Conservation (phyloP, 2,797 vertebrate species). For the Cynodonichthys magdalenae region DNA sequence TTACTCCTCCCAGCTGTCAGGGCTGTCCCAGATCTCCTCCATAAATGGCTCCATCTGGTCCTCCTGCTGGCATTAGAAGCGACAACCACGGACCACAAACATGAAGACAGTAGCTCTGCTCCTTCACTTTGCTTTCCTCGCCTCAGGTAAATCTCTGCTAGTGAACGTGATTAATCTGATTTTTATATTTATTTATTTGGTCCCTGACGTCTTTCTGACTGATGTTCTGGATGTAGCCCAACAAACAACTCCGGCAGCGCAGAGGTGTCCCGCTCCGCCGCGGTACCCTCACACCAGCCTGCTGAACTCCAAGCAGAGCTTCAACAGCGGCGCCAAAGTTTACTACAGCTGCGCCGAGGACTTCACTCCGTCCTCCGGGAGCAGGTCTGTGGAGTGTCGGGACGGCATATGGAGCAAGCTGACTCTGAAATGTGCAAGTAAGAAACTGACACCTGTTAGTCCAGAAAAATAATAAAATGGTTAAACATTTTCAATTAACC, state of each 20-base stretch:
- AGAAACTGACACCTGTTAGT: conserved; percentile 17
- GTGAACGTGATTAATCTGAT: rapidly evolving
- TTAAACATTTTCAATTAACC: too few species aligned
- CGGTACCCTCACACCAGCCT: conserved; percentile 23
- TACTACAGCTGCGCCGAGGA: conserved; percentile 53
- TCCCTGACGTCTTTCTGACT: neutral
- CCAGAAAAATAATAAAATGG: neutral
- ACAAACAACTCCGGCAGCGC: conserved; percentile 21
- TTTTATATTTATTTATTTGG: neutral
- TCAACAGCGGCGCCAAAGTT: conserved; percentile 29
- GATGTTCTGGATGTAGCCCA: neutral
- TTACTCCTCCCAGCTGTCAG: neutral
- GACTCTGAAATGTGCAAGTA: conserved; percentile 70
- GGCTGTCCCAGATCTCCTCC: conserved; percentile 14
- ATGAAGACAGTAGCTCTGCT: conserved; percentile 37
- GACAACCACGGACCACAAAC: neutral
- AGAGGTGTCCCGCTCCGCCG: conserved; percentile 43
- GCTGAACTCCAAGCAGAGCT: neutral
- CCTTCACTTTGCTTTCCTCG: conserved; percentile 4
- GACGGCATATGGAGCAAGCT: conserved; percentile 62
- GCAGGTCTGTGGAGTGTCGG: conserved; percentile 20
- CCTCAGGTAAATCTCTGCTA: conserved; percentile 51
- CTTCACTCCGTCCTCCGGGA: conserved; percentile 7
- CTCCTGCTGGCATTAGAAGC: neutral
- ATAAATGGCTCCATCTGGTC: conserved; percentile 26